Evolutionary conservation across 2,113 vertebrate species (phyloP), one percentile per base, ranked within the genome.

Genomic region (Daubentonia madagascariensis): DNA sequence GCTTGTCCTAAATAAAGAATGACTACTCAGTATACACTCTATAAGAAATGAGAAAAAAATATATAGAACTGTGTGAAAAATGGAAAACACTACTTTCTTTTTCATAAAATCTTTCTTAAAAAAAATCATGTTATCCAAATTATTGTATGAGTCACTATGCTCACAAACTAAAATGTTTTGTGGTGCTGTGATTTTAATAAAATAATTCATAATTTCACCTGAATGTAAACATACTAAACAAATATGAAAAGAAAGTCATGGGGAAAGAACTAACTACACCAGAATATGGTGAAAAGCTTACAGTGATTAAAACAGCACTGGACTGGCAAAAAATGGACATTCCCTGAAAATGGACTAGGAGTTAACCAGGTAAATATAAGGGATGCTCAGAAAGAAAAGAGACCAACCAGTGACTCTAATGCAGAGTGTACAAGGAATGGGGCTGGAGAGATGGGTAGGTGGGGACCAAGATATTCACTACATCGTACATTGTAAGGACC

Each of bases 381-480:
- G 4, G 20, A 5, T 14, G 25, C 22, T 73, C 40, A 84, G 50
- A 12, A 37, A 67, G 9, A n/a, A 90, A n/a, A 16, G 40, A 84
- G 22, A 22, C 3, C 13, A 80, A 12, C 3, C 25, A n/a, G 30
- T 75, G 28, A 37, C 20, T 57, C 8, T 32, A 12, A 10, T 32
- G 12, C 8, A 30, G 35, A 50, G 32, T 25, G 25, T 40, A 6
- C 12, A 61, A 59, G 12, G 35, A 40, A 52, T 25, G 54, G 14
- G 30, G 10, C 75, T 68, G 17, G 20, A 50, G 12, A 76, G 22
- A 6, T 17, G 7, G 13, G 17, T 23, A 28, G 25, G 45, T 35
- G 0, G 10, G 11, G 25, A 14, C 14, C 6, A 5, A 57, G 28
- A 2, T 10, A 45, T 9, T 6, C 8, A 28, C 14, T 32, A n/a